Conservation (phyloP, 2,113 vertebrate species). For the Lophura nycthemera region DNA sequence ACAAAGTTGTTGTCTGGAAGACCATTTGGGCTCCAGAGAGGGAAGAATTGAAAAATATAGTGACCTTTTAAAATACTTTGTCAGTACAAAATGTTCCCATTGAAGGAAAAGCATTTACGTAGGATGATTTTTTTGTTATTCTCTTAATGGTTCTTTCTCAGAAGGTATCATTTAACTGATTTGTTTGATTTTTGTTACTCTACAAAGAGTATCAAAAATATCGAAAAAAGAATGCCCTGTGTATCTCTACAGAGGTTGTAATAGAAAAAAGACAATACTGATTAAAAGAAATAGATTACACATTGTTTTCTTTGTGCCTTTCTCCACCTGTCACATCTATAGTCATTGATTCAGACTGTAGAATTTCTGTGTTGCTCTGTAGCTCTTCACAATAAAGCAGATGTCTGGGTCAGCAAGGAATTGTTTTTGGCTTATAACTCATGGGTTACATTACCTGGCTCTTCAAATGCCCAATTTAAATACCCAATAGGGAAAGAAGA, state of each 20-base stretch:
- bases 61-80: conserved; percentile 47
- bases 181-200: neutral
- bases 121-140: neutral
- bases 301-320: neutral
- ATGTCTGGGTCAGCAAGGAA: neutral
- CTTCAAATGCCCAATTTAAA: conserved; percentile 1
- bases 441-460: neutral
- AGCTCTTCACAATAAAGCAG: neutral
- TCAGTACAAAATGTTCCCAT: neutral
- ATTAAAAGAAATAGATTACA: neutral
- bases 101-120: neutral
- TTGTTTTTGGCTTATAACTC: neutral
- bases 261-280: neutral
- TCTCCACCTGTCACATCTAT: neutral
- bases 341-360: neutral
- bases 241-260: neutral
- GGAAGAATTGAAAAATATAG: neutral
- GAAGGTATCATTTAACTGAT: neutral
- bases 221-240: neutral
- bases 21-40: neutral
- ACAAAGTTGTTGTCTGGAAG: neutral
- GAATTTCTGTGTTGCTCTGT: conserved; percentile 2
- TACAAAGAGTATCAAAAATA: neutral
- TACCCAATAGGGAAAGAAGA: neutral
- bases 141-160: neutral